Conservation (phyloP, 2,888 invertebrate genomes). For the Drosophila koepferae region DNA sequence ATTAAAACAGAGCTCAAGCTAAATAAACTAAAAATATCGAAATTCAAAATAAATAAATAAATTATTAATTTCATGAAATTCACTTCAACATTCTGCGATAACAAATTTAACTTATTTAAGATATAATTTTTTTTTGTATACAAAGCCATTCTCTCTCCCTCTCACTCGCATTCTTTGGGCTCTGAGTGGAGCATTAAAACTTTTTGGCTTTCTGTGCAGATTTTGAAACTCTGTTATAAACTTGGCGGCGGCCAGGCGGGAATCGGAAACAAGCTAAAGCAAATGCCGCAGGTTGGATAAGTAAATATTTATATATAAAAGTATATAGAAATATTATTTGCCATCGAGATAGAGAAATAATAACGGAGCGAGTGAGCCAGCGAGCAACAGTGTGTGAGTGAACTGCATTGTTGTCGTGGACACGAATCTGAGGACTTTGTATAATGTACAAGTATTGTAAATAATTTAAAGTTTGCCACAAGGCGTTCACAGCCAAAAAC, state of each 20-base stretch:
- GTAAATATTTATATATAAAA: slow-evolving; percentile 13
- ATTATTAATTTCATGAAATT: neutral
- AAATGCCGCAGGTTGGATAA: slow-evolving; percentile 28
- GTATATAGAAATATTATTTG: slow-evolving; percentile 32
- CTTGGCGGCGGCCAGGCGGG: slow-evolving; percentile 1
- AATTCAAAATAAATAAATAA: neutral
- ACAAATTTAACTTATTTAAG: neutral
- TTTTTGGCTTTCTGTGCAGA: slow-evolving; percentile 18
- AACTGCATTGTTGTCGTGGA: slow-evolving; percentile 48
- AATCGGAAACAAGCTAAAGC: slow-evolving; percentile 19
- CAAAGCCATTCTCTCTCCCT: neutral
- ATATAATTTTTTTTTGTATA: neutral
- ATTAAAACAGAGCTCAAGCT: no score
- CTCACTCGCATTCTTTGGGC: neutral
- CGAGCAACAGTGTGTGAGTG: neutral
- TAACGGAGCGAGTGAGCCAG: neutral
- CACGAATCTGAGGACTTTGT: slow-evolving; percentile 50
- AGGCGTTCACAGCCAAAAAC: slow-evolving; percentile 51
- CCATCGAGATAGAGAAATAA: slow-evolving; percentile 6
- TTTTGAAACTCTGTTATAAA: slow-evolving; percentile 13
- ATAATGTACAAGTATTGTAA: slow-evolving; percentile 64
- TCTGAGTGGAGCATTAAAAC: slow-evolving; percentile 18
- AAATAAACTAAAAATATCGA: neutral
- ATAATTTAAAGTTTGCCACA: slow-evolving; percentile 71
- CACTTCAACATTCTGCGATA: neutral